These are phyloP conservation scores for Notodromas monacha DNA, from an alignment of 2,888 invertebrate genomes.

Conservation along the genomic window DNA sequence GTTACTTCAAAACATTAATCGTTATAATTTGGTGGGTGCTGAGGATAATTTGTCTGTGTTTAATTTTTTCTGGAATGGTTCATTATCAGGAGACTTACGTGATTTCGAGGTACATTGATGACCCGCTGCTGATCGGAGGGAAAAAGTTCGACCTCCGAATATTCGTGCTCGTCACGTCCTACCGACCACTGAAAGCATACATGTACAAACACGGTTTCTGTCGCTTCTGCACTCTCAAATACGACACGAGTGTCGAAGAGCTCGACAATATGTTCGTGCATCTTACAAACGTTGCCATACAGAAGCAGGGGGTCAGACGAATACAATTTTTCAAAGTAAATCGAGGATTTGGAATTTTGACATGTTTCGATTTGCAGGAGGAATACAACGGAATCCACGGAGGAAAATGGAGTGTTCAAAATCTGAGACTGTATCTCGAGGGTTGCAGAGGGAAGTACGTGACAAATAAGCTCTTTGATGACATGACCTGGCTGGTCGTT, in stretches of 20 bases:
- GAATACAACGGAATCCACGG: constrained; percentile 80
- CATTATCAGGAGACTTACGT: constrained; percentile 80
- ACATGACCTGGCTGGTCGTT: constrained; percentile 37
- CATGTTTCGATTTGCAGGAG: constrained; percentile 23
- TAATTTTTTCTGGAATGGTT: background rate
- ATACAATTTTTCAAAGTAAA: background rate
- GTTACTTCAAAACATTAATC: constrained; percentile 28
- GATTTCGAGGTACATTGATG: constrained; percentile 75
- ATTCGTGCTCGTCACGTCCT: constrained; percentile 70
- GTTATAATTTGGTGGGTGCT: constrained; percentile 16
- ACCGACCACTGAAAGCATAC: constrained; percentile 68
- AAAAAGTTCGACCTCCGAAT: constrained; percentile 79
- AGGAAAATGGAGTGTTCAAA: constrained; percentile 72
- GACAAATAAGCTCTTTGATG: constrained; percentile 54
- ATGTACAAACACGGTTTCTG: constrained; percentile 72
- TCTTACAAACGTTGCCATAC: constrained; percentile 86
- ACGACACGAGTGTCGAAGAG: constrained; percentile 47
- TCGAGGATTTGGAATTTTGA: too few species aligned
- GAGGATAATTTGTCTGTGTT: background rate
- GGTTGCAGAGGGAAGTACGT: constrained; percentile 59
- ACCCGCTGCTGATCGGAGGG: constrained; percentile 71
- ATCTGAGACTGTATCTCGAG: constrained; percentile 56
- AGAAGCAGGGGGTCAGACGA: constrained; percentile 51
- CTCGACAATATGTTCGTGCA: constrained; percentile 76
- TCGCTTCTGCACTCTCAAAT: constrained; percentile 71